These are phyloP conservation scores for Neopipo cinnamomea DNA, from an alignment of 2,113 vertebrate genomes.

Conservation along the genomic window DNA sequence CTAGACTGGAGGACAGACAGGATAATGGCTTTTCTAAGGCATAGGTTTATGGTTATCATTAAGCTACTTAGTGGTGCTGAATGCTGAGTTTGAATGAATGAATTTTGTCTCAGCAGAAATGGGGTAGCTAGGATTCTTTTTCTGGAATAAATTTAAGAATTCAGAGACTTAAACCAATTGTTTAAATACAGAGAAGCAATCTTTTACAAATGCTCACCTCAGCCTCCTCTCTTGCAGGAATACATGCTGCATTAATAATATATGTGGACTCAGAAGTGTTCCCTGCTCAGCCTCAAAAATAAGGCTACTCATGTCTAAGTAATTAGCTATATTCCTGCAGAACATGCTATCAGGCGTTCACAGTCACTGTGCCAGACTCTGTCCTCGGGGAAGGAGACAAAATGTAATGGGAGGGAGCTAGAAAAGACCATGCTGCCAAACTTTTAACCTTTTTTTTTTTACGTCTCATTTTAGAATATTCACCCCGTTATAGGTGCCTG, in stretches of 20 bases:
- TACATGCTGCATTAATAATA: not conserved
- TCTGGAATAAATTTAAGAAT: not conserved
- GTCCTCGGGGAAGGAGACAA: not conserved
- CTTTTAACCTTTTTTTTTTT: not conserved
- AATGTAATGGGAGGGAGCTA: not conserved
- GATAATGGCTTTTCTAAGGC: not conserved
- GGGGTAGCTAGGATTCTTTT: not conserved
- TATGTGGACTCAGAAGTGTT: not conserved
- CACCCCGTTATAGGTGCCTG: not conserved
- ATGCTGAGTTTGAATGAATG: no score
- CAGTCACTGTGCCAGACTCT: not conserved
- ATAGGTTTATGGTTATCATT: not conserved
- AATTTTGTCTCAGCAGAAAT: not conserved
- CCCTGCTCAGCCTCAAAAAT: not conserved
- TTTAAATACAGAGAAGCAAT: not conserved
- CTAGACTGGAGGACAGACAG: not conserved
- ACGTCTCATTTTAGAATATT: not conserved
- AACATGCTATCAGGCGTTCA: not conserved
- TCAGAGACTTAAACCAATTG: not conserved
- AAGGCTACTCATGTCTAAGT: not conserved
- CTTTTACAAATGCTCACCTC: not conserved
- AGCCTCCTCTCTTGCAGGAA: not conserved
- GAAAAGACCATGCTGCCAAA: not conserved
- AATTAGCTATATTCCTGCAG: not conserved
- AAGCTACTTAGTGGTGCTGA: not conserved